Evolutionary conservation across 2,113 vertebrate species (phyloP).

Genomic region (Chionomys nivalis): DNA sequence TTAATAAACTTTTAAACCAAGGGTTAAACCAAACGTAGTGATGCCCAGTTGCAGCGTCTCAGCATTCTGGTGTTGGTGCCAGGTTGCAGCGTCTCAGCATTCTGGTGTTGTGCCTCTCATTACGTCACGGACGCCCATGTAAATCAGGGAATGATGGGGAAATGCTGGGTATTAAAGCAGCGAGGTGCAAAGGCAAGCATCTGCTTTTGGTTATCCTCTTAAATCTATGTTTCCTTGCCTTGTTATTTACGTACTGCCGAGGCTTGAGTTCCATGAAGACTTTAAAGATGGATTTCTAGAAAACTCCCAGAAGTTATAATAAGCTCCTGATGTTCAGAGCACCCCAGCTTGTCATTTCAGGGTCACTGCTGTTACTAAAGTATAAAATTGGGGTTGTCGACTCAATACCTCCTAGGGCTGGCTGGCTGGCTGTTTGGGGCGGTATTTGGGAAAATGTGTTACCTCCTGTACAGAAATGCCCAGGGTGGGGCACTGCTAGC

Average conservation of each 20-base stretch:
- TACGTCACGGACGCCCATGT: constrained; percentile 81
- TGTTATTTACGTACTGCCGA: constrained; percentile 79
- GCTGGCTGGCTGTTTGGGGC: constrained; percentile 36
- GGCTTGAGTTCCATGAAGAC: constrained; percentile 76
- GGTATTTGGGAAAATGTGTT: neutral
- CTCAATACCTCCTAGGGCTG: neutral
- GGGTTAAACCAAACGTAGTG: constrained; percentile 71
- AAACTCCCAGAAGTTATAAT: constrained; percentile 75
- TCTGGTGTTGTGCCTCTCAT: constrained; percentile 81
- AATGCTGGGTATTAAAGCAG: constrained; percentile 80
- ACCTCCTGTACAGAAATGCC: neutral
- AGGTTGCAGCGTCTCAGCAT: constrained; percentile 66
- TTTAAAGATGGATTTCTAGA: constrained; percentile 80
- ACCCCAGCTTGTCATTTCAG: constrained; percentile 63
- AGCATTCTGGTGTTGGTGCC: constrained; percentile 80
- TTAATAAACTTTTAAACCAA: constrained; percentile 55
- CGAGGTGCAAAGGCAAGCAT: constrained; percentile 85
- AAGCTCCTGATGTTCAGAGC: constrained; percentile 81
- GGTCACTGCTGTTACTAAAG: constrained; percentile 64
- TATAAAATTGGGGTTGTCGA: constrained; percentile 72
- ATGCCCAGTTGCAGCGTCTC: constrained; percentile 55
- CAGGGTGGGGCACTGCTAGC: neutral
- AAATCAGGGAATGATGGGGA: constrained; percentile 76
- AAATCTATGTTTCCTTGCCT: constrained; percentile 79
- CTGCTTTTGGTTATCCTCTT: constrained; percentile 84